A percentile compares a stretch with the other conserved stretches of the same genome.
phyloP scores from a whole-genome alignment of 2,888 invertebrate genomes.

The Temnothorax rugatulus region DNA sequence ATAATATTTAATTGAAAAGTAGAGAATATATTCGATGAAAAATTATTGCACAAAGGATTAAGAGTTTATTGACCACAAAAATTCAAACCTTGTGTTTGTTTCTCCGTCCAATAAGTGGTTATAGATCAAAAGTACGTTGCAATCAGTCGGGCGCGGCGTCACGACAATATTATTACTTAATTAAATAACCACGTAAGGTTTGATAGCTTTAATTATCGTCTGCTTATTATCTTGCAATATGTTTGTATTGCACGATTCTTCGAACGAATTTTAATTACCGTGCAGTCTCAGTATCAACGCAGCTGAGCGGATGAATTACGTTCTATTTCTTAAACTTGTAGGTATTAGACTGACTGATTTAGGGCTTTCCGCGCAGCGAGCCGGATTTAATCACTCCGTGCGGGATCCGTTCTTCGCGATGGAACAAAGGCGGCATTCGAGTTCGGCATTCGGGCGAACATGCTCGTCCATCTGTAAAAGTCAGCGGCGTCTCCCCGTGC shows the following conservation, averaged over 20 bases:
- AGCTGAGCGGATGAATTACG: neutral
- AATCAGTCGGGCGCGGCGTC: too few relatives aligned
- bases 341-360: neutral
- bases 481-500: slow-evolving; percentile 67
- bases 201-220: neutral
- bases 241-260: neutral
- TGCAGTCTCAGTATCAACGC: too few relatives aligned
- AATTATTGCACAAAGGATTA: too few relatives aligned
- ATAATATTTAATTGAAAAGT: too few relatives aligned
- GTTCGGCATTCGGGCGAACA: slow-evolving; percentile 27
- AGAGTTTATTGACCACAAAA: too few relatives aligned
- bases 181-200: neutral
- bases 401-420: slow-evolving; percentile 35
- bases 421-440: slow-evolving; percentile 48
- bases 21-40: too few relatives aligned
- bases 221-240: neutral
- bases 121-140: too few relatives aligned
- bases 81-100: too few relatives aligned
- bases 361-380: neutral
- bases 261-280: neutral
- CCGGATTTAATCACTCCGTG: slow-evolving; percentile 39
- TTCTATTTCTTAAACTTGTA: neutral
- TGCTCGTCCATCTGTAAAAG: slow-evolving; percentile 65
- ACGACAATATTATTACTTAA: too few relatives aligned
- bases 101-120: too few relatives aligned